phyloP scores from a whole-genome alignment of 2,888 invertebrate genomes.

The Timema podura region DNA sequence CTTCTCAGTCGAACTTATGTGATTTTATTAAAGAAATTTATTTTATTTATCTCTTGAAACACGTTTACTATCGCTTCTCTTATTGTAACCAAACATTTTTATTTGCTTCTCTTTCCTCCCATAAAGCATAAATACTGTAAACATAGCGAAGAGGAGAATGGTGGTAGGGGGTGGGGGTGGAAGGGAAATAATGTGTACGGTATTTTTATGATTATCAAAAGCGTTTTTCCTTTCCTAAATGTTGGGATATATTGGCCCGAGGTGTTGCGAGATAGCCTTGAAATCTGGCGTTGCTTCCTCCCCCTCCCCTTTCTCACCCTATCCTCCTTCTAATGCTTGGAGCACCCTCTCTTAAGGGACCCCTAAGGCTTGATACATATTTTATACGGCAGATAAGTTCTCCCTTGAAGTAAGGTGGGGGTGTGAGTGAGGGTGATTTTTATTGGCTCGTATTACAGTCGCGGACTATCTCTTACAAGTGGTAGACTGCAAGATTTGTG shows the following conservation, averaged over 20 bases:
- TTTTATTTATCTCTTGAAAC: too few relatives aligned
- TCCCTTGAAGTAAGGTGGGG: not conserved
- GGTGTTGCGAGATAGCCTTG: constrained; percentile 13
- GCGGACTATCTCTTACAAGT: not conserved
- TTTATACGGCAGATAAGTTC: constrained; percentile 14
- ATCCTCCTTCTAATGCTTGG: not conserved
- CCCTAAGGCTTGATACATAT: constrained; percentile 13
- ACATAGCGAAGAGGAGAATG: not conserved
- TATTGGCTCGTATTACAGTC: constrained; percentile 12
- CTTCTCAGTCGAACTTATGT: too few relatives aligned
- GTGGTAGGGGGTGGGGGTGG: not conserved
- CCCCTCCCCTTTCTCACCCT: too few relatives aligned
- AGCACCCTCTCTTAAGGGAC: constrained; percentile 14
- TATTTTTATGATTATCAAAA: constrained; percentile 15
- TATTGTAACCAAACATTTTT: too few relatives aligned
- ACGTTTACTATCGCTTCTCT: too few relatives aligned
- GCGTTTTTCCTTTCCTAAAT: constrained; percentile 15
- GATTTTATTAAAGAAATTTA: too few relatives aligned
- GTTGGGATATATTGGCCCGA: constrained; percentile 15
- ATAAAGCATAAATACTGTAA: too few relatives aligned
- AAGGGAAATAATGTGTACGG: not conserved
- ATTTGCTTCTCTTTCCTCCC: too few relatives aligned
- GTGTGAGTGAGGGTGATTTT: not conserved
- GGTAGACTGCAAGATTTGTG: too few relatives aligned
- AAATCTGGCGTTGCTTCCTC: not conserved